phyloP scores from a whole-genome alignment of 2,113 vertebrate genomes.

The Tetraodon nigroviridis region DNA sequence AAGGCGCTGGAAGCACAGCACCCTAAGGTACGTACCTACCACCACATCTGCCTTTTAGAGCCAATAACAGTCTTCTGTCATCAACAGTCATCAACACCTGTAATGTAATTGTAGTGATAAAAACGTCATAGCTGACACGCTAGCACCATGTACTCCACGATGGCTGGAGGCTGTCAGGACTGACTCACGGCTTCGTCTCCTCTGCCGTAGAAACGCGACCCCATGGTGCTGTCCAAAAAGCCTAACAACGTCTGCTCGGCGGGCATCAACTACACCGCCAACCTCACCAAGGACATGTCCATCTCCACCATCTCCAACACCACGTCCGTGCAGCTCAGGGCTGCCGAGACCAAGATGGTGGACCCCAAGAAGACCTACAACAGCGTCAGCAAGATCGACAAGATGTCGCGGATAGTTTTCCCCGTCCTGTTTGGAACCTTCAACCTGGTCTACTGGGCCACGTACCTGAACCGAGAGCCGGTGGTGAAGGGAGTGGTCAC shows the following conservation, averaged over 20 bases:
- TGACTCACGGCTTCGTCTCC: not conserved
- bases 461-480: slow-evolving; percentile 94
- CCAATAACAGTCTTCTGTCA: too few relatives aligned
- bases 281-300: slow-evolving; percentile 86
- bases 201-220: slow-evolving; percentile 85
- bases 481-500: slow-evolving; percentile 84
- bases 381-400: slow-evolving; percentile 98
- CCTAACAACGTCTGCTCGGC: slow-evolving; percentile 83
- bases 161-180: too few relatives aligned
- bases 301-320: slow-evolving; percentile 84
- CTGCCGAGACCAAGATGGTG: slow-evolving; percentile 77
- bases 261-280: slow-evolving; percentile 84
- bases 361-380: slow-evolving; percentile 98
- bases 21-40: slow-evolving; percentile 79
- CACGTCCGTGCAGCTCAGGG: slow-evolving; percentile 75
- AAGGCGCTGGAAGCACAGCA: slow-evolving; percentile 91
- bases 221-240: slow-evolving; percentile 83
- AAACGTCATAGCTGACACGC: too few relatives aligned
- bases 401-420: slow-evolving; percentile 97
- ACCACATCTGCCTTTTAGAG: too few relatives aligned
- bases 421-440: slow-evolving; percentile 95
- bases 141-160: too few relatives aligned
- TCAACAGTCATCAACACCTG: too few relatives aligned
- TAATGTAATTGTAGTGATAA: too few relatives aligned
- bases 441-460: slow-evolving; percentile 99